These are phyloP conservation scores for Mastomys coucha DNA, from an alignment of 2,113 vertebrate species.

Conservation along the genomic window DNA sequence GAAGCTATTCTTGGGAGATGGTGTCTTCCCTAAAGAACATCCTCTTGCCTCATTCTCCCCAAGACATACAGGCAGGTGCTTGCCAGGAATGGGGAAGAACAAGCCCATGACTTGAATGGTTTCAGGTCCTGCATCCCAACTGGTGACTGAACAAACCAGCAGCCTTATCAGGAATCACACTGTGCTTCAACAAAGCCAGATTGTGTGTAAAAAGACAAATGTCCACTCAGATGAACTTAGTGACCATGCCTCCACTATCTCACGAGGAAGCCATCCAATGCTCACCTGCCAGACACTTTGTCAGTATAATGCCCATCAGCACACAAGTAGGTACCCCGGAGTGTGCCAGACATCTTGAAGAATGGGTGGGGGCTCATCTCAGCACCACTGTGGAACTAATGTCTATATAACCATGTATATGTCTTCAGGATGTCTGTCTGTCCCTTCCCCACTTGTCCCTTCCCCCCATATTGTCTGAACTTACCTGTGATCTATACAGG, in stretches of 20 bases:
- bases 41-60: not conserved
- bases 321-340: not conserved
- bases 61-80: not conserved
- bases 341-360: constrained; percentile 4
- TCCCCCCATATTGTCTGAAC: not conserved
- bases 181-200: not conserved
- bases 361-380: not conserved
- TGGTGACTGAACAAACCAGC: not conserved
- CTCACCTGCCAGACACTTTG: not conserved
- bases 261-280: not conserved
- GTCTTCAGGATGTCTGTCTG: not conserved
- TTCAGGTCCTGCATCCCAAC: not conserved
- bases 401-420: not conserved
- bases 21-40: not conserved
- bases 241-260: not conserved
- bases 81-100: not conserved
- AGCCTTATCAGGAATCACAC: constrained; percentile 30
- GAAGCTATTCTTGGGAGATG: not conserved
- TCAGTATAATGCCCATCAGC: not conserved
- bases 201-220: not conserved
- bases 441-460: not conserved
- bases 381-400: not conserved
- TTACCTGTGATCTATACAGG: not conserved
- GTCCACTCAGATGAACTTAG: not conserved
- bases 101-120: not conserved